Base-by-base conservation (phyloP, 2,888 invertebrate genomes). In the Drepana falcataria region DNA sequence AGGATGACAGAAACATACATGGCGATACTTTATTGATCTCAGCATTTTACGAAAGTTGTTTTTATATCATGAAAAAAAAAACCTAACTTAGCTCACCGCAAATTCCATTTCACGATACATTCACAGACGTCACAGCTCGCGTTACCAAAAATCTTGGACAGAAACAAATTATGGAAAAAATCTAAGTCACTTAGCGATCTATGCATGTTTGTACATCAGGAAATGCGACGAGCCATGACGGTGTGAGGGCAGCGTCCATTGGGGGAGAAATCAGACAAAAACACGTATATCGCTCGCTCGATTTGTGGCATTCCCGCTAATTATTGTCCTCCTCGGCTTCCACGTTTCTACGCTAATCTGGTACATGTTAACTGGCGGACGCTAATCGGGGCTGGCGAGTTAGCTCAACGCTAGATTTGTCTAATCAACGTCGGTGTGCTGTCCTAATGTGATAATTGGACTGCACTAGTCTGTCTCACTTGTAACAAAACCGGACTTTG, bases 391-490 rank as follows among this genome's bases (percentile, higher is more conserved):
- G 57, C 67, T 66, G 71, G 72, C 73, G 72, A 71, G 70, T 72
- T 65, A 63, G 60, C 63, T 65, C 61, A 59, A 68, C 69, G 81
- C 66, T 71, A 83, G 75, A 79, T 79, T 70, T 73, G 68, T 66
- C 79, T 77, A 77, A 79, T 78, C 71, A 73, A 65, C 71, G 72
- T 72, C 71, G 71, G 71, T 64, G 65, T 69, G 71, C 71, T 67
- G 68, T 69, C 59, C 59, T 59, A 56, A 53, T 59, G 62, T 55
- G 69, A 54, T 73, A 73, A 71, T 70, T 59, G 6, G 5, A 56
- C 6, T 44, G 35, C 4, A 53, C n/a, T 4, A 5, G 44, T 9
- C 35, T 47, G 21, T 48, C 35, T 55, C 4, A 37, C 44, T 37
- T 37, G 37, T 37, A 37, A 37, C 37, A 37, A 21, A 21, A 21